phyloP scores from a whole-genome alignment of 2,113 vertebrate genomes.

The Rhea americana region DNA sequence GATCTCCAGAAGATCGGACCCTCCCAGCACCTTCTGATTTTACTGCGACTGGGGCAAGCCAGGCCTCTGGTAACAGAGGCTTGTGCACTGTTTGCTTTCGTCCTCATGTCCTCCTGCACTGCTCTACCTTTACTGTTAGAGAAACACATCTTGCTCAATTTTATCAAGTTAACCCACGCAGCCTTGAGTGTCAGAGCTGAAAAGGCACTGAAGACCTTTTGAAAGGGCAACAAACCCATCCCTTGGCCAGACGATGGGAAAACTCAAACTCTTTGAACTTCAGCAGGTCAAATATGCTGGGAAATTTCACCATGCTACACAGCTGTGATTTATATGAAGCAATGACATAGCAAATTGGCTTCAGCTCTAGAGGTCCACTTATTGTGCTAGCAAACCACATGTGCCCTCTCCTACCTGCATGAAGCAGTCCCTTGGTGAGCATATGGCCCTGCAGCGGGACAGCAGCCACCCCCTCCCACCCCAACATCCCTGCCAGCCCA shows the following conservation, averaged over 20 bases:
- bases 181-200: neutral
- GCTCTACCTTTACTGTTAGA: neutral
- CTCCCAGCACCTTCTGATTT: slow-evolving; percentile 4
- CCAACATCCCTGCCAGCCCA: neutral
- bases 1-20: slow-evolving; percentile 27
- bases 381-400: neutral
- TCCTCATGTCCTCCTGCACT: neutral
- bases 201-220: neutral
- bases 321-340: neutral
- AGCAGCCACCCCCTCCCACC: neutral
- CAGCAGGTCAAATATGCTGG: neutral
- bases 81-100: neutral
- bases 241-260: neutral
- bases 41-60: neutral
- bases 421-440: neutral
- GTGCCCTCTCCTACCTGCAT: neutral
- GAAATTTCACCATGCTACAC: neutral
- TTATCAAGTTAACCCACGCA: neutral
- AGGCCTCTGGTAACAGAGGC: neutral
- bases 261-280: neutral
- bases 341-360: neutral
- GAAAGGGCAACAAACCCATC: neutral
- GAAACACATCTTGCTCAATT: neutral
- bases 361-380: neutral
- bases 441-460: neutral